Base-by-base conservation (phyloP, 2,888 invertebrate genomes). In the Crepidodera aurea region DNA sequence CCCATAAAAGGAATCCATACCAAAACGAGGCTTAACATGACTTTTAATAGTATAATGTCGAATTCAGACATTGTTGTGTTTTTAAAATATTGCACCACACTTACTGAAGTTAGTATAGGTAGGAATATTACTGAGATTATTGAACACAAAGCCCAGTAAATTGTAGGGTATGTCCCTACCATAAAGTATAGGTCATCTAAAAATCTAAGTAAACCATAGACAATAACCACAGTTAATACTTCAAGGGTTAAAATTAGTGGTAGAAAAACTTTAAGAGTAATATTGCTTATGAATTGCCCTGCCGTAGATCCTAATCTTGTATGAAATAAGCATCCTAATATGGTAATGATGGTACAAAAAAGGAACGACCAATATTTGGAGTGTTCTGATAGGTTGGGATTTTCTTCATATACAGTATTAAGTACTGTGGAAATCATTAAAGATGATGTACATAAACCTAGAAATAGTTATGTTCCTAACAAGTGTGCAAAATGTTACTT, bases 1-100 rank as follows among this genome's bases (percentile, higher is more conserved):
- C 25, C 62, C 65, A 65, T 65, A 19, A 65, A 65, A 2, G 62
- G 65, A 4, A 58, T 62, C 65, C 65, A 65, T 12, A 51, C 32
- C 10, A 65, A 39, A 16, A 54, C 25, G 29, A 62, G 18, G 6
- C 57, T 25, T 6, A 65, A 37, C 10, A 46, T 16, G 39, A 25
- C 37, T 51, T 62, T 56, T 54, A 60, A 51, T 22, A 65, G 12
- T 44, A 60, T 29, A 1, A 55, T 46, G 19, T 57, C 50, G 10
- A 42, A 57, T n/a, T 44, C 42, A 1, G 32, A 12, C 22, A 57
- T n/a, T 1, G 51, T 34, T 12, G 29, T 22, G 32, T 53, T 25
- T 27, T 19, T 19, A 13, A 64, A 66, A 53, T 64, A 66, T 6
- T 25, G 12, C 10, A 61, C 44, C 29, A 64, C 22, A 19, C 63